These are phyloP conservation scores for Trachurus trachurus DNA, from an alignment of 2,797 vertebrate genomes.

Conservation along the genomic window DNA sequence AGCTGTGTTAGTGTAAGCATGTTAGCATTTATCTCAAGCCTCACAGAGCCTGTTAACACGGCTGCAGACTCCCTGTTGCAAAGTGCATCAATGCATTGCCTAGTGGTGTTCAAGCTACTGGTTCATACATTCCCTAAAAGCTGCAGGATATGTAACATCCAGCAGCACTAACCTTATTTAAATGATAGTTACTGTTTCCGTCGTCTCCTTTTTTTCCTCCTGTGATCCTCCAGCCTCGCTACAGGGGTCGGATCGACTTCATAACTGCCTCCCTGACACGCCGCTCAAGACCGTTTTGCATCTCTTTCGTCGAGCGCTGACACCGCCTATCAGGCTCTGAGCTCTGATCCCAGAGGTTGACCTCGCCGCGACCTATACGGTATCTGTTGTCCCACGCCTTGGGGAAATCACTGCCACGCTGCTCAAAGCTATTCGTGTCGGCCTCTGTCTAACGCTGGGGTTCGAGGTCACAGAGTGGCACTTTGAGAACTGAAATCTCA, in stretches of 20 bases:
- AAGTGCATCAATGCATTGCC: neutral
- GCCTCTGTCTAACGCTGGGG: neutral
- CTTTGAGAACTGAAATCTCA: neutral
- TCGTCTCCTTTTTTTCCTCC: constrained; percentile 6
- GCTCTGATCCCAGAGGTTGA: constrained; percentile 49
- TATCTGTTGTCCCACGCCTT: constrained; percentile 16
- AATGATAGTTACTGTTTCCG: neutral
- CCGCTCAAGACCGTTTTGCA: constrained; percentile 21
- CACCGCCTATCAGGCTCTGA: constrained; percentile 15
- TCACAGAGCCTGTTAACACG: no score
- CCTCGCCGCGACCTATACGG: constrained; percentile 33
- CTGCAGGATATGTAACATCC: no score
- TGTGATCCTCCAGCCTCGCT: constrained; percentile 15
- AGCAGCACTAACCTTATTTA: neutral
- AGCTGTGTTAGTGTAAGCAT: neutral
- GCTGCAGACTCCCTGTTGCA: neutral
- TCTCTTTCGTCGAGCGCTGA: constrained; percentile 22
- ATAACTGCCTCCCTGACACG: constrained; percentile 39
- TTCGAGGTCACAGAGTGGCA: neutral
- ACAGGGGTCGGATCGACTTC: constrained; percentile 50
- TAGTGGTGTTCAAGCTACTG: neutral
- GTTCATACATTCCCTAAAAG: no score
- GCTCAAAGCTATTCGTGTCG: constrained; percentile 10
- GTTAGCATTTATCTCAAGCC: neutral
- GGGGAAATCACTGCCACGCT: constrained; percentile 17